These are phyloP conservation scores for Watsonalla cultraria DNA, from an alignment of 2,888 invertebrate species.

Conservation along the genomic window DNA sequence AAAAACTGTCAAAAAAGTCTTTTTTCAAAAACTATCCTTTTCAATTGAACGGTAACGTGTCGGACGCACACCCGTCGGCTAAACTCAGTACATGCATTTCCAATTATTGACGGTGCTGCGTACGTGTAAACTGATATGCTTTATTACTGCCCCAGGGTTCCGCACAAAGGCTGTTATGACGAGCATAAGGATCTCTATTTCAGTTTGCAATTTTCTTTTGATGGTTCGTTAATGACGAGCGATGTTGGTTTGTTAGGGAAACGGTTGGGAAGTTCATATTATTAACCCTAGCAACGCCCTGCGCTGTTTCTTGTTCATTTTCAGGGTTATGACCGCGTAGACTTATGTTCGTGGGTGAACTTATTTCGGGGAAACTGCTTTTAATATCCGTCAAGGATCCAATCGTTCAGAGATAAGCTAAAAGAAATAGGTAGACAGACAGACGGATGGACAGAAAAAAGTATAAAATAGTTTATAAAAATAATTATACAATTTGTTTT, in stretches of 20 bases:
- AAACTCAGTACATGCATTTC: constrained; percentile 42
- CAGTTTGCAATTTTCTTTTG: background rate
- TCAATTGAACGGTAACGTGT: constrained; percentile 7
- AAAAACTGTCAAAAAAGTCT: background rate
- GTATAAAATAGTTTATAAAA: too few relatives aligned
- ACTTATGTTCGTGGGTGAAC: too few relatives aligned
- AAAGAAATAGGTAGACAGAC: too few relatives aligned
- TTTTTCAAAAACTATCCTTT: background rate
- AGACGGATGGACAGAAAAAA: too few relatives aligned
- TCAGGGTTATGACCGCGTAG: too few relatives aligned
- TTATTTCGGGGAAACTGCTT: too few relatives aligned
- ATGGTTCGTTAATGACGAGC: constrained; percentile 1
- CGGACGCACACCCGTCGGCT: constrained; percentile 12
- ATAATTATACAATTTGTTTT: too few relatives aligned
- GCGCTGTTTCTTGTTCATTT: too few relatives aligned
- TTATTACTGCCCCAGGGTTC: constrained; percentile 16
- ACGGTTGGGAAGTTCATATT: background rate
- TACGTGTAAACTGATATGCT: constrained; percentile 41
- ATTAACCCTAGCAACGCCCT: too few relatives aligned
- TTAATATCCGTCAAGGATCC: too few relatives aligned
- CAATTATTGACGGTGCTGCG: constrained; percentile 45
- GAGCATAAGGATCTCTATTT: constrained; percentile 2
- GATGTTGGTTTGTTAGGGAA: background rate
- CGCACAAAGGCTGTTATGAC: constrained; percentile 11
- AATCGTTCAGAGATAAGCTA: too few relatives aligned